Evolutionary conservation across 2,888 invertebrate genomes (phyloP).

Genomic region (Gandaritis pyraliata): DNA sequence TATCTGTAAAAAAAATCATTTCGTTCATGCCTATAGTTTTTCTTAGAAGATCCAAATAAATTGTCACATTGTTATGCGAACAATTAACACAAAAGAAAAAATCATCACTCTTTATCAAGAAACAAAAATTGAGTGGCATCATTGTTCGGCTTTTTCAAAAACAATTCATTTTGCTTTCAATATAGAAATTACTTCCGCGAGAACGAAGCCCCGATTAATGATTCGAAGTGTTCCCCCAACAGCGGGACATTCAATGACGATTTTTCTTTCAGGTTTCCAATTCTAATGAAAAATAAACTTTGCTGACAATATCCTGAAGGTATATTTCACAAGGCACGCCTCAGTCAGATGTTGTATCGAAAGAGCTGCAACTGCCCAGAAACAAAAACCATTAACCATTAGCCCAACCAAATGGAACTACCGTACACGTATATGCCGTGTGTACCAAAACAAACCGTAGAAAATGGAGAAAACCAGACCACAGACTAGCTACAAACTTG

Average conservation of each 20-base stretch:
- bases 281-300: neutral
- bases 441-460: no score
- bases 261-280: no score
- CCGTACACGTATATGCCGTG: no score
- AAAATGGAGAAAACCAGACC: no score
- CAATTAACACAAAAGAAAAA: constrained; percentile 19
- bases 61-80: constrained; percentile 1
- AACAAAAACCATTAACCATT: no score
- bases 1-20: no score
- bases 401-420: no score
- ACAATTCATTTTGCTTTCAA: constrained; percentile 54
- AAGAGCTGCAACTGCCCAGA: no score
- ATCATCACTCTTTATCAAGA: constrained; percentile 26
- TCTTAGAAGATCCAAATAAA: neutral
- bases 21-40: neutral
- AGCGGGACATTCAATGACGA: neutral
- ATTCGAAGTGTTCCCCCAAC: constrained; percentile 43
- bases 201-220: constrained; percentile 53
- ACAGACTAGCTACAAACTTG: no score
- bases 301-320: neutral
- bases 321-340: no score
- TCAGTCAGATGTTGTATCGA: no score
- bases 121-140: constrained; percentile 42
- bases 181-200: constrained; percentile 53
- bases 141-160: constrained; percentile 50